These are phyloP conservation scores for Hololepta plana DNA, from an alignment of 2,888 invertebrate genomes.

Conservation along the genomic window DNA sequence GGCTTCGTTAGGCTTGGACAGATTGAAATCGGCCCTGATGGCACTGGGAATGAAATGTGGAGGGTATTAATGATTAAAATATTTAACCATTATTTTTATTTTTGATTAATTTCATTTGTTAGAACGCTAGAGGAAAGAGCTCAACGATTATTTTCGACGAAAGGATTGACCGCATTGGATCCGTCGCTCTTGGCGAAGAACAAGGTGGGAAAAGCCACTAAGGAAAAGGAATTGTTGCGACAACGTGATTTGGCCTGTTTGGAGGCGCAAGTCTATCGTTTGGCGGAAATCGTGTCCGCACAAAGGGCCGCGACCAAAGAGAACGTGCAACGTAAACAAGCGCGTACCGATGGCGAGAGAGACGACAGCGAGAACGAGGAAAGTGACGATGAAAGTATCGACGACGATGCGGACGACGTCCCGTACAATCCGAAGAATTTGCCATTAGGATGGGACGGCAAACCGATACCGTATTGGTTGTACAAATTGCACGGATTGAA, in stretches of 20 bases:
- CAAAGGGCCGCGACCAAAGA: conserved; percentile 88
- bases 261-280: conserved; percentile 76
- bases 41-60: conserved; percentile 96
- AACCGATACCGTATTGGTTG: conserved; percentile 90
- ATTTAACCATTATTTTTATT: conserved; percentile 2
- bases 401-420: conserved; percentile 83
- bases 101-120: conserved; percentile 8
- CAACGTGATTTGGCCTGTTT: conserved; percentile 75
- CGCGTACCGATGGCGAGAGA: conserved; percentile 82
- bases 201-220: conserved; percentile 50
- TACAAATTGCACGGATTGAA: conserved; percentile 98
- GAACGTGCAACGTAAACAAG: conserved; percentile 96
- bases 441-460: conserved; percentile 98
- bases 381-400: conserved; percentile 61
- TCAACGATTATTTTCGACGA: conserved; percentile 86
- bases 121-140: conserved; percentile 92
- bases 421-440: conserved; percentile 99
- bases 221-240: conserved; percentile 43
- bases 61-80: conserved; percentile 38
- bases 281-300: conserved; percentile 66
- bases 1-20: conserved; percentile 89
- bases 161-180: conserved; percentile 85
- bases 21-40: conserved; percentile 92
- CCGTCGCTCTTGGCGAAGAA: conserved; percentile 83
- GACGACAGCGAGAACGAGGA: conserved; percentile 85